phyloP scores from a whole-genome alignment of 2,797 vertebrate species.

The Lepidocolaptes lacrymiger region DNA sequence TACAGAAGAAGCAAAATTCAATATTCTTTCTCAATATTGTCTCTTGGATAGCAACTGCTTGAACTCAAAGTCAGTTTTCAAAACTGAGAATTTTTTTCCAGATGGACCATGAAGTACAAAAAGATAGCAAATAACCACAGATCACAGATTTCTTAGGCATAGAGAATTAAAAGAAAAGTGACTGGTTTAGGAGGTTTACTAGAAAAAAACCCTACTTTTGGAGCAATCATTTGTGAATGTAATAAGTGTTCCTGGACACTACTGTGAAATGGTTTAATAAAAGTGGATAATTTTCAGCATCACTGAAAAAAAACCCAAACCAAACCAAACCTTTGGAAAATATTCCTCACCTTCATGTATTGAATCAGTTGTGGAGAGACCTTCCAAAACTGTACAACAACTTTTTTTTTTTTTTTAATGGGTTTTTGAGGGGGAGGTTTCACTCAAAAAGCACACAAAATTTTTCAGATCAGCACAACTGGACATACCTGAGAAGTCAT shows the following conservation, averaged over 20 bases:
- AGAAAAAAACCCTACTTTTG: accelerated
- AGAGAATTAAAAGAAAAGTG: background rate
- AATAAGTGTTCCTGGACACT: background rate
- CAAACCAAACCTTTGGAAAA: background rate
- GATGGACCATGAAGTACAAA: background rate
- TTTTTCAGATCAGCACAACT: background rate
- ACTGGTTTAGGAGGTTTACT: background rate
- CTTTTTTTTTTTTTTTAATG: too few species aligned
- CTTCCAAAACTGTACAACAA: background rate
- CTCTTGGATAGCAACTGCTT: background rate
- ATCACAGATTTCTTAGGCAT: background rate
- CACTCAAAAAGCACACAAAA: background rate
- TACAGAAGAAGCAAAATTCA: background rate
- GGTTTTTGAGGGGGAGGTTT: background rate
- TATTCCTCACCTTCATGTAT: background rate
- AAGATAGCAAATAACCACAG: background rate
- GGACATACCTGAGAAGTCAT: background rate
- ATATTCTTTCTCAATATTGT: background rate
- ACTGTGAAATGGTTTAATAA: background rate
- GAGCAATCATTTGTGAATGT: background rate
- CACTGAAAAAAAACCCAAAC: background rate
- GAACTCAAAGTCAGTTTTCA: background rate
- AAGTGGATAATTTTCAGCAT: background rate
- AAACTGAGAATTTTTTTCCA: background rate
- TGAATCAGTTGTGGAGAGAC: background rate